A percentile compares a stretch with the other conserved stretches of the same genome.
Conservation (phyloP, 1,140 invertebrate species). For the Atta cephalotes region DNA sequence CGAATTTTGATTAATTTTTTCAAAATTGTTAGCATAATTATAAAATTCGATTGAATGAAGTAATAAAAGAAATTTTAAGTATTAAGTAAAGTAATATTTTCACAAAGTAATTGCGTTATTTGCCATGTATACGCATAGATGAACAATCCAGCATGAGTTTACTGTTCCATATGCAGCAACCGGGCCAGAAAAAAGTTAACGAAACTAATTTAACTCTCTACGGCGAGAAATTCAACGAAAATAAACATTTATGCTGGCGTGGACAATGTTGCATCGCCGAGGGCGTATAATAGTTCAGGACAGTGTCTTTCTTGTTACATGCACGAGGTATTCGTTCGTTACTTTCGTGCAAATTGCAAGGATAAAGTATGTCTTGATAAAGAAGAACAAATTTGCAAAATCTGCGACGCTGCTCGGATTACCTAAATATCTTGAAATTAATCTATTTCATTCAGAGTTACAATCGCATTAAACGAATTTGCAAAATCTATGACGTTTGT, state of each 20-base stretch:
- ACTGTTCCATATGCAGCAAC: slow-evolving; percentile 51
- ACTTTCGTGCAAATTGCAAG: slow-evolving; percentile 4
- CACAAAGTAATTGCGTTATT: slow-evolving; percentile 24
- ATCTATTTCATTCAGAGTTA: not conserved
- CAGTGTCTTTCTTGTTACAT: slow-evolving; percentile 1
- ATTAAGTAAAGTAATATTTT: slow-evolving; percentile 28
- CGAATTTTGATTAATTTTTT: slow-evolving; percentile 1
- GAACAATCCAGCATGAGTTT: slow-evolving; percentile 40
- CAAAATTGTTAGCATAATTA: not conserved
- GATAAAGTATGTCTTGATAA: not conserved
- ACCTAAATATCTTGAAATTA: not conserved
- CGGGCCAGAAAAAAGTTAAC: slow-evolving; percentile 18
- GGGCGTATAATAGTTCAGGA: not conserved
- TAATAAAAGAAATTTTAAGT: slow-evolving; percentile 39
- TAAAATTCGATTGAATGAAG: slow-evolving; percentile 3
- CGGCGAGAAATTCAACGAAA: slow-evolving; percentile 39
- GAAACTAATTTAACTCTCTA: slow-evolving; percentile 58
- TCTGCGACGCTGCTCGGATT: not conserved
- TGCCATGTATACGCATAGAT: slow-evolving; percentile 28
- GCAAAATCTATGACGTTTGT: not conserved
- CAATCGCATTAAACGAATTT: too few species aligned
- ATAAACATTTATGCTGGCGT: slow-evolving; percentile 53
- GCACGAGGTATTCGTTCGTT: not conserved
- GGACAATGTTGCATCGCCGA: slow-evolving; percentile 16
- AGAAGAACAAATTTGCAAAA: not conserved